Base-by-base conservation (phyloP, 2,888 invertebrate genomes). In the Harmothoe impar region DNA sequence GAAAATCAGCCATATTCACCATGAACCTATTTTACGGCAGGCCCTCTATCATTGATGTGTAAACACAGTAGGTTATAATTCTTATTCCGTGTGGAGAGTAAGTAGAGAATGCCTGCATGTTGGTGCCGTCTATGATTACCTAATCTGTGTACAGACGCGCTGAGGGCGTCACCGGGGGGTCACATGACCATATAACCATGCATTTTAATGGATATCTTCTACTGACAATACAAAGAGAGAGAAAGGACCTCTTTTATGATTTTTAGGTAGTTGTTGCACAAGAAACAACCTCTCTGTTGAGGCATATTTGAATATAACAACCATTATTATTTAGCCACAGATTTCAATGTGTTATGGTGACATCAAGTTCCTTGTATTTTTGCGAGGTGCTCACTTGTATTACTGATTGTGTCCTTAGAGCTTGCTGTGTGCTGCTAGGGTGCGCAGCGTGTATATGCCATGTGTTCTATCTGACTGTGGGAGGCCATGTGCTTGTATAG, bases 401-500 rank as follows among this genome's bases (percentile, higher is more conserved):
- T 62, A 62, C 1, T 72, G 20, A 72, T 72, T 72, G 29, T 72
- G 72, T 72, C 72, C 29, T 20, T 72, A 29, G 29, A 29, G 72
- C 72, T 72, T 72, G 23, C 29, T 72, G 72, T 25, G 72, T 72
- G 3, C 72, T n/a, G 62, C 62, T 62, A 62, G 62, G 43, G 62
- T n/a, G 7, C 15, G 62, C 62, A 62, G 20, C 62, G n/a, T 62
- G 62, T 62, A 62, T n/a, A 62, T n/a, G 62, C 62, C 12, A n/a
- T 62, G 62, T 62, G 20, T 62, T 62, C 62, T 62, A 62, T 62
- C 20, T 62, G 3, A 62, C 3, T 15, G 20, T 12, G 62, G n/a
- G 62, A 62, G 62, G 62, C 62, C 62, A 72, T 72, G 5, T 72
- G 72, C 72, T 72, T 72, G 72, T 72, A 72, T 72, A 72, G 72